Percentiles rank a stretch among this genome's conserved stretches.
These are phyloP conservation scores for Microctonus brassicae DNA, from an alignment of 2,888 invertebrate species.

Conservation along the genomic window DNA sequence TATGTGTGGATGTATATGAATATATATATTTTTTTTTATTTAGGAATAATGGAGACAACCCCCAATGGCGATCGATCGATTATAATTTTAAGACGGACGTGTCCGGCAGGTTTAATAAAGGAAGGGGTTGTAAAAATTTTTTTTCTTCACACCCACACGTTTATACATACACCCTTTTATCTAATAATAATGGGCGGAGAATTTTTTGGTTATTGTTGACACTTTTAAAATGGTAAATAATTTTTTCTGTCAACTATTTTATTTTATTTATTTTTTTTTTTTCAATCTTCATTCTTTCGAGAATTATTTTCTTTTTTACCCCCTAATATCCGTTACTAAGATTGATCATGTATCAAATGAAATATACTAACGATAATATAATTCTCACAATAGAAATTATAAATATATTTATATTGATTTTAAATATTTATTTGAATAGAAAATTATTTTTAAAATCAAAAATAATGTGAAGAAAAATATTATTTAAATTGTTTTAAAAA, in stretches of 20 bases:
- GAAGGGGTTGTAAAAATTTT: conserved; percentile 1
- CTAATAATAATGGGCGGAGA: too few relatives aligned
- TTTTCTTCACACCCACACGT: too few relatives aligned
- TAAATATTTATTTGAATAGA: background rate
- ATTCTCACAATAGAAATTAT: background rate
- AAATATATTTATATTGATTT: too few relatives aligned
- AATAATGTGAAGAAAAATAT: conserved; percentile 8
- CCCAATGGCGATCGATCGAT: background rate
- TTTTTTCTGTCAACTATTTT: background rate
- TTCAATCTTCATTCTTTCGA: background rate
- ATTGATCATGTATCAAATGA: conserved; percentile 47
- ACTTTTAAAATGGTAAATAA: background rate
- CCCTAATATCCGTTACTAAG: conserved; percentile 49
- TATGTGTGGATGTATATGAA: too few relatives aligned
- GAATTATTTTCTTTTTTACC: background rate
- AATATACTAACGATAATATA: background rate
- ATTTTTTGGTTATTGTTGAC: background rate
- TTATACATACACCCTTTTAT: too few relatives aligned
- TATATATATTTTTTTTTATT: background rate
- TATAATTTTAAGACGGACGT: background rate
- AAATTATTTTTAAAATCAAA: background rate
- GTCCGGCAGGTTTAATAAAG: background rate
- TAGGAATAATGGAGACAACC: background rate
- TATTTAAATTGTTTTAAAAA: conserved; percentile 22
- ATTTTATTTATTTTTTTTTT: background rate